phyloP scores from a whole-genome alignment of 1,140 invertebrate species.

The Drosophila busckii region DNA sequence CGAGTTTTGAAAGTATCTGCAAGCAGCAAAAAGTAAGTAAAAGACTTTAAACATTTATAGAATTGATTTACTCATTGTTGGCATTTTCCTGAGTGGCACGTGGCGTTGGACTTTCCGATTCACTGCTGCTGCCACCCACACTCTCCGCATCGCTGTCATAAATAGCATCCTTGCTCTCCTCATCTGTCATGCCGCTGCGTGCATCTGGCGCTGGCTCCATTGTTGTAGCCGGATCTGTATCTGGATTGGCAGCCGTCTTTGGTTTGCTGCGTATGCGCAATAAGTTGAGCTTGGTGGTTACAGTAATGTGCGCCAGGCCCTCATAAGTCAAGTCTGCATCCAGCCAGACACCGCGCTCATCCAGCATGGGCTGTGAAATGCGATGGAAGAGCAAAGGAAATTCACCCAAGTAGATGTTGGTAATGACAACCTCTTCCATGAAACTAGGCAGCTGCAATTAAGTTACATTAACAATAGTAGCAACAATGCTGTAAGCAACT shows the following conservation, averaged over 20 bases:
- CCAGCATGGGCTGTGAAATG: conserved; percentile 86
- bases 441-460: conserved; percentile 87
- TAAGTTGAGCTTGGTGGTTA: conserved; percentile 97
- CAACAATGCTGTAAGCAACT: neutral
- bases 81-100: conserved; percentile 28
- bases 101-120: conserved; percentile 83
- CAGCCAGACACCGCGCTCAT: conserved; percentile 95
- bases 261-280: conserved; percentile 85
- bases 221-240: neutral
- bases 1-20: conserved; percentile 61
- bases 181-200: conserved; percentile 5
- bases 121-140: conserved; percentile 93
- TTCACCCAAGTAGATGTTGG: conserved; percentile 87
- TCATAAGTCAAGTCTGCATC: conserved; percentile 94
- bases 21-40: neutral
- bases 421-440: conserved; percentile 90
- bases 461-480: rapidly evolving
- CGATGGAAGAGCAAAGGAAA: conserved; percentile 88
- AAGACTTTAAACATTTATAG: neutral
- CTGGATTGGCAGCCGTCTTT: conserved; percentile 19
- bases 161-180: conserved; percentile 79
- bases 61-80: conserved; percentile 37
- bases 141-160: conserved; percentile 94
- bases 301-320: conserved; percentile 91
- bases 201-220: conserved; percentile 8